Conservation (phyloP, 2,888 invertebrate species). For the Meliscaeva auricollis region DNA sequence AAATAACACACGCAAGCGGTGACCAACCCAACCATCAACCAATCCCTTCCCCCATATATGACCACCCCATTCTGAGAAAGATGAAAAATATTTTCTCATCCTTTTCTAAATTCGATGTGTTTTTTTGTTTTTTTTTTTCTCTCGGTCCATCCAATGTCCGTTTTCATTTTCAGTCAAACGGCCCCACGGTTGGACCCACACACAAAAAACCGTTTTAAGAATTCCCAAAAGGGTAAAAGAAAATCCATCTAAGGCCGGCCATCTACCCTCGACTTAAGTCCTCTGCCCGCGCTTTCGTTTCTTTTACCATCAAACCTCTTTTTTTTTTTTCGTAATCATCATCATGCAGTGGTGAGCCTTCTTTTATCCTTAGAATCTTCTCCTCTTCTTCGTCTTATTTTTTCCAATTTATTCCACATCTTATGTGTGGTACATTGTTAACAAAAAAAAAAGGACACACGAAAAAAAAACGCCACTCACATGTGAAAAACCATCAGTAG, state of each 20-base stretch:
- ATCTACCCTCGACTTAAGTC: conserved; percentile 18
- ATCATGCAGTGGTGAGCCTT: conserved; percentile 75
- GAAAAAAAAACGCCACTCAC: conserved; percentile 51
- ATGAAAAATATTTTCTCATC: conserved; percentile 75
- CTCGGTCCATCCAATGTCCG: conserved; percentile 61
- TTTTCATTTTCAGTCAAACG: conserved; percentile 74
- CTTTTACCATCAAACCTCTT: not conserved
- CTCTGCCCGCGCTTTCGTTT: not conserved
- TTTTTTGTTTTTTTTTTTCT: conserved; percentile 44
- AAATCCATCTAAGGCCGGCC: conserved; percentile 70
- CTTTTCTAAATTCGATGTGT: conserved; percentile 35
- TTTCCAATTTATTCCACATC: conserved; percentile 76
- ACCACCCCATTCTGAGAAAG: conserved; percentile 52
- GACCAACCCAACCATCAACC: conserved; percentile 42
- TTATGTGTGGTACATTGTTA: conserved; percentile 73
- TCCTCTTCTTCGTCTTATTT: conserved; percentile 59
- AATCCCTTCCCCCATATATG: not conserved
- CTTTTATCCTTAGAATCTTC: conserved; percentile 71
- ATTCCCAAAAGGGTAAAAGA: conserved; percentile 76
- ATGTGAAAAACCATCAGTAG: conserved; percentile 73
- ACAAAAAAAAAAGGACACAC: conserved; percentile 56
- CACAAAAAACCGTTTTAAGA: conserved; percentile 70
- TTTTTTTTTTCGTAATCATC: conserved; percentile 70
- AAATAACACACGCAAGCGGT: conserved; percentile 72
- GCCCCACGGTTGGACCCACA: conserved; percentile 59